Evolutionary conservation across 92 coral and sea anemone genomes (phyloP).

Genomic region (Micromussa lordhowensis): DNA sequence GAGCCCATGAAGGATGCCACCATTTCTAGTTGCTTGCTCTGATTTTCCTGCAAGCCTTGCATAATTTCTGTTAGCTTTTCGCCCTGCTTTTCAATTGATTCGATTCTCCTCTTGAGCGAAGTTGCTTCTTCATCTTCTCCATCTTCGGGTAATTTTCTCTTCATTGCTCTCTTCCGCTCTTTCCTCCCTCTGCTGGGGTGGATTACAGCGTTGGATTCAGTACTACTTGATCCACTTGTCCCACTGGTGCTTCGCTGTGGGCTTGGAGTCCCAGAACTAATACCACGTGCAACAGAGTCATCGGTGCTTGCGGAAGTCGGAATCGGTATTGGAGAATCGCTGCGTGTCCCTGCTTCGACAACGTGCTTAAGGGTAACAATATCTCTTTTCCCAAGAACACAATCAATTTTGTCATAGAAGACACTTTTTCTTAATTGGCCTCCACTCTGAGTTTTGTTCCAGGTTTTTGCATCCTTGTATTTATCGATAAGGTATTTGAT

Average conservation of each 20-base stretch:
- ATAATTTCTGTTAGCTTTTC: too few relatives aligned
- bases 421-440: constrained; percentile 12
- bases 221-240: constrained; percentile 17
- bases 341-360: too few relatives aligned
- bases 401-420: too few relatives aligned
- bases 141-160: constrained; percentile 21
- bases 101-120: constrained; percentile 49
- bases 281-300: not conserved
- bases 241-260: constrained; percentile 16
- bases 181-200: constrained; percentile 21
- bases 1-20: too few relatives aligned
- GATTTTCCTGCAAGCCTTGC: too few relatives aligned
- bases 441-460: constrained; percentile 54
- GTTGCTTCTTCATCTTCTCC: constrained; percentile 14
- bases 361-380: too few relatives aligned
- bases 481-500: too few relatives aligned
- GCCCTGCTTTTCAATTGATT: constrained; percentile 55
- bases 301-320: constrained; percentile 7
- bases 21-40: too few relatives aligned
- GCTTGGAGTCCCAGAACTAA: constrained; percentile 7
- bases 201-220: constrained; percentile 12
- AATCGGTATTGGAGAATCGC: not conserved
- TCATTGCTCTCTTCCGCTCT: constrained; percentile 18
- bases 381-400: too few relatives aligned
- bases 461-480: constrained; percentile 52